Evolutionary conservation across 2,888 invertebrate species (phyloP), one percentile per base, ranked within the genome.

Genomic region (Drosophila buzzatii): DNA sequence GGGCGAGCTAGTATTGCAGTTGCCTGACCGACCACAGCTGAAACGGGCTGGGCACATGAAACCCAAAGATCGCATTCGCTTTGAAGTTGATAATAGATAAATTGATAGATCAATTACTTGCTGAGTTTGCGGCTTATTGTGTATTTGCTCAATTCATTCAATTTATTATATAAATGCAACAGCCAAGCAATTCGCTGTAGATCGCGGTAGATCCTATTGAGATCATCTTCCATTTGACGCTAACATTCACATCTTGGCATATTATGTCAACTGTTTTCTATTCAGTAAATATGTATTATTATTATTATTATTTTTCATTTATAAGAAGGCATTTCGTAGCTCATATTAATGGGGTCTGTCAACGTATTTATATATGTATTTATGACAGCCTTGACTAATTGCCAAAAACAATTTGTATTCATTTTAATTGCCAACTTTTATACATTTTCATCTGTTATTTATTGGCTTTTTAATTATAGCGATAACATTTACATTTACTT

Each of bases 41-140:
- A 12, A 2, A 14, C 31, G 20, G 37, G 52, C 42, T 55, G 33
- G 27, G 57, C 72, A 63, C 35, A 20, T 45, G 51, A 73, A 45
- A 49, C 27, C 23, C 7, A 8, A 27, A 61, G 73, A 62, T 76
- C 33, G n/a, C 31, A 73, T 56, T 73, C 37, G 45, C 35, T 45
- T 47, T 39, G 6, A 39, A 55, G 16, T 5, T 27, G 58, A 58
- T 74, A 49, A 39, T 31, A 55, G 18, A 60, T 45, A 41, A 47
- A 57, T 51, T 56, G 18, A 20, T 47, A 60, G 20, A 52, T 45
- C 41, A 37, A 39, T 56, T 49, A 37, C 55, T 49, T 12, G 31
- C 14, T 16, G 45, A 70, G 35, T 49, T 52, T 45, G 16, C 31
- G 51, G 37, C 37, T 35, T 10, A 7, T 8, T 56, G 31, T 1